A percentile compares a stretch with the other conserved stretches of the same genome.
These are phyloP conservation scores for Callyntrura guangdongensis DNA, from an alignment of 2,888 invertebrate species.

Conservation along the genomic window DNA sequence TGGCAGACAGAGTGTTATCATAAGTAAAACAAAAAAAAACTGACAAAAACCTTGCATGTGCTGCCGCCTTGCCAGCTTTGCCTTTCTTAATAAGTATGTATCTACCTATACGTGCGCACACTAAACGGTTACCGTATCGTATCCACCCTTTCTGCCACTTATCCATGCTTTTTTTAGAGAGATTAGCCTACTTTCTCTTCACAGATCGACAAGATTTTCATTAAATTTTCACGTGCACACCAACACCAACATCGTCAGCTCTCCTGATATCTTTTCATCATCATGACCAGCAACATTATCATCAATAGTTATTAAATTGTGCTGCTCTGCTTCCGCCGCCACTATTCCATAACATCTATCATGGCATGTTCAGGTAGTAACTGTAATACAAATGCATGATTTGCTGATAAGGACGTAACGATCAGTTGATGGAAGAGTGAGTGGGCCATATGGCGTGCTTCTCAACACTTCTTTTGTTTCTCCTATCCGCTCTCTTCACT, in stretches of 20 bases:
- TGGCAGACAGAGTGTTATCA: background rate
- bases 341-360: background rate
- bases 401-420: constrained; percentile 26
- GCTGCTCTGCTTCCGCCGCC: too few relatives aligned
- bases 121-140: background rate
- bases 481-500: background rate
- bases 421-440: background rate
- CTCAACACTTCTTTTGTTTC: constrained; percentile 35
- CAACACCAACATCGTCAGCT: background rate
- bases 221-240: constrained; percentile 17
- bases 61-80: too few relatives aligned
- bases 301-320: background rate
- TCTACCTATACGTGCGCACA: background rate
- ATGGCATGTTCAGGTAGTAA: background rate
- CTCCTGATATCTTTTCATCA: constrained; percentile 7
- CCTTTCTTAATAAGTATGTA: background rate
- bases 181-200: constrained; percentile 15
- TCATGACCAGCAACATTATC: background rate
- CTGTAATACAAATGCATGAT: background rate
- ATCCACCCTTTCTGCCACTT: background rate
- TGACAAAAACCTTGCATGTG: too few relatives aligned
- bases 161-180: constrained; percentile 12
- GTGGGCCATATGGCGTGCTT: constrained; percentile 28
- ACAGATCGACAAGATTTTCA: constrained; percentile 30
- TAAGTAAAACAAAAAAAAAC: background rate